phyloP scores from a whole-genome alignment of 2,888 invertebrate species.

The Rapana venosa region DNA sequence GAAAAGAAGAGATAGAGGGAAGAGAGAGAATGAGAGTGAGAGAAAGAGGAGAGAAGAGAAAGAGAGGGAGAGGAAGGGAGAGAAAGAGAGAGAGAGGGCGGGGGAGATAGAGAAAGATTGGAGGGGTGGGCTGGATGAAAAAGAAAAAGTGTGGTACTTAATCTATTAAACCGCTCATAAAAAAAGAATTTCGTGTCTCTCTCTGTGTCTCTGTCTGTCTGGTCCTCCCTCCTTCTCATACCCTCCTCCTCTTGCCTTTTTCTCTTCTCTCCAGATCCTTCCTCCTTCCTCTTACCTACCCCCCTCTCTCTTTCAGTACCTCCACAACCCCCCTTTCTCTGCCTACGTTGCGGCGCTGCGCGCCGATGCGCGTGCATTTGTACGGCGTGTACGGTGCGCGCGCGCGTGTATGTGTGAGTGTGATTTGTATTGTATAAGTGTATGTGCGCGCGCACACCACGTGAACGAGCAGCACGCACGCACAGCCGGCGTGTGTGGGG shows the following conservation, averaged over 20 bases:
- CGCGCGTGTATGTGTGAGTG: neutral
- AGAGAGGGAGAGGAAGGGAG: neutral
- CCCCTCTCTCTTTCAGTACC: no score
- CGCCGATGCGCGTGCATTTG: neutral
- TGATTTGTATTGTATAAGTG: neutral
- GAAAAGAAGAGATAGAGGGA: neutral
- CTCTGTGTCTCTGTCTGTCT: no score
- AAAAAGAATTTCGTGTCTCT: neutral
- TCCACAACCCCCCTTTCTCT: no score
- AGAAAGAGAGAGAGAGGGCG: neutral
- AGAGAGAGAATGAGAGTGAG: neutral
- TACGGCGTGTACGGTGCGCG: neutral
- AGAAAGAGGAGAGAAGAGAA: neutral
- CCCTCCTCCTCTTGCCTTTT: no score
- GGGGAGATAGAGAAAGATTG: neutral
- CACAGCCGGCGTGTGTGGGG: neutral
- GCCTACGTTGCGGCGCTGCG: neutral
- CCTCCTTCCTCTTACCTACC: no score
- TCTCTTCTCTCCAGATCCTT: no score
- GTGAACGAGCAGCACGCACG: neutral
- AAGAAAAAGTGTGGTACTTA: neutral
- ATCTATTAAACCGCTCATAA: neutral
- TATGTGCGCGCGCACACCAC: neutral
- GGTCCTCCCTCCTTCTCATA: no score
- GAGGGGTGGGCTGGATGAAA: neutral